Evolutionary conservation across 2,888 invertebrate species (phyloP).

Genomic region (Eupeodes luniger): DNA sequence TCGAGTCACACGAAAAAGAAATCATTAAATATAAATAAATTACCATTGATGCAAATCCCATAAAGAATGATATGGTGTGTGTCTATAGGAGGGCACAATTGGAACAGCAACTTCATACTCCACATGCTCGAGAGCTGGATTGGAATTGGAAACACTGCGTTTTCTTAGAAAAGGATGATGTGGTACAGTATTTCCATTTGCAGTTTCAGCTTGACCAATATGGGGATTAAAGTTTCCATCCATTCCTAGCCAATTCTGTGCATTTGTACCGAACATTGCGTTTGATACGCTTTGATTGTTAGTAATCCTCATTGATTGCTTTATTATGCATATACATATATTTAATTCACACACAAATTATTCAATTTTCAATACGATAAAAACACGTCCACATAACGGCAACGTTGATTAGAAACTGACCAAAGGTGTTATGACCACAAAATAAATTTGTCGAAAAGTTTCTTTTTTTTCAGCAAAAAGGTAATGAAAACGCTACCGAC

Average conservation of each 20-base stretch:
- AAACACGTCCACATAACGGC: conserved; percentile 78
- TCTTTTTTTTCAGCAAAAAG: conserved; percentile 52
- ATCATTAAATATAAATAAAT: conserved; percentile 49
- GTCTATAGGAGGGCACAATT: conserved; percentile 83
- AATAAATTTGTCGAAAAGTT: conserved; percentile 58
- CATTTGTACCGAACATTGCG: conserved; percentile 81
- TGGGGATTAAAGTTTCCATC: conserved; percentile 67
- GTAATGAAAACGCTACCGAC: conserved; percentile 61
- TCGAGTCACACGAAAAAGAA: not conserved
- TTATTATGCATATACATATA: not conserved
- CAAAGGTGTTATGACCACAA: conserved; percentile 77
- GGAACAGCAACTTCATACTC: conserved; percentile 84
- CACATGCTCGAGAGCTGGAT: conserved; percentile 83
- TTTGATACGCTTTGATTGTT: conserved; percentile 50
- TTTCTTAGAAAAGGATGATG: conserved; percentile 79
- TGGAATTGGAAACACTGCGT: conserved; percentile 82
- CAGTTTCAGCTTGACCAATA: conserved; percentile 36
- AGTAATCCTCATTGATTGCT: conserved; percentile 71
- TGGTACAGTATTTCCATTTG: conserved; percentile 47
- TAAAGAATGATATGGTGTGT: conserved; percentile 84
- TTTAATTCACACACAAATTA: not conserved
- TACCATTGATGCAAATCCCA: conserved; percentile 84
- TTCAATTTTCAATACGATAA: conserved; percentile 44
- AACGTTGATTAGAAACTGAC: conserved; percentile 83
- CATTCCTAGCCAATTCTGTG: conserved; percentile 82